Evolutionary conservation across 2,888 invertebrate species (phyloP).

Genomic region (Cylloceria caligata): DNA sequence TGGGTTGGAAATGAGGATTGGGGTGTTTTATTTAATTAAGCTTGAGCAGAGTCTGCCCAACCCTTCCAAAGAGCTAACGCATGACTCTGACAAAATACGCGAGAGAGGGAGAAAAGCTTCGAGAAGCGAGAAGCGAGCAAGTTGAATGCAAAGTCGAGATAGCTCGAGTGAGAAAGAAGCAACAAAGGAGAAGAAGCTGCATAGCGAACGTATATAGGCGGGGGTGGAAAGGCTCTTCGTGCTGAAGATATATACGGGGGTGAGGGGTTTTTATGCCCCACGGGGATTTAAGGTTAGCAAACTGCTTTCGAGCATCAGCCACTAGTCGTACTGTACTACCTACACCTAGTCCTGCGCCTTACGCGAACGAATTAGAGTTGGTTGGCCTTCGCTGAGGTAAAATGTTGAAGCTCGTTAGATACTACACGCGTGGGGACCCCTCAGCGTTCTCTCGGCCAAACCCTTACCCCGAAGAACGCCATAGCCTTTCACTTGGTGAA

Average conservation of each 20-base stretch:
- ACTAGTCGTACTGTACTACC: slow-evolving; percentile 18
- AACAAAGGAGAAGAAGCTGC: slow-evolving; percentile 27
- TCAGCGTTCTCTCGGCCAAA: slow-evolving; percentile 4
- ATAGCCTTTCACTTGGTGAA: slow-evolving; percentile 30
- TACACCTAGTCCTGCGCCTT: slow-evolving; percentile 69
- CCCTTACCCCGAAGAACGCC: slow-evolving; percentile 23
- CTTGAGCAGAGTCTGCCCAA: slow-evolving; percentile 74
- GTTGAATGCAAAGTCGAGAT: slow-evolving; percentile 29
- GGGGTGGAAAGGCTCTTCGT: slow-evolving; percentile 47
- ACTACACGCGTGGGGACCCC: slow-evolving; percentile 54
- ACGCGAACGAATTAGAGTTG: slow-evolving; percentile 73
- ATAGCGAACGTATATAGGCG: slow-evolving; percentile 29
- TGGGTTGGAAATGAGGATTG: slow-evolving; percentile 76
- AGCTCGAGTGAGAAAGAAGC: slow-evolving; percentile 37
- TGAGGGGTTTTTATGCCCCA: slow-evolving; percentile 78
- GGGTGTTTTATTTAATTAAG: slow-evolving; percentile 82
- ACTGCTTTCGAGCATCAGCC: slow-evolving; percentile 45
- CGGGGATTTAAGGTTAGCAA: slow-evolving; percentile 74
- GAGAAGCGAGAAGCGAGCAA: slow-evolving; percentile 24
- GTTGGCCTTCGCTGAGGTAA: slow-evolving; percentile 59
- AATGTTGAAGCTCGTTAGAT: slow-evolving; percentile 71
- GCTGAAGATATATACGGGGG: slow-evolving; percentile 62
- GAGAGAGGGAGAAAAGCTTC: slow-evolving; percentile 42
- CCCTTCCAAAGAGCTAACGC: slow-evolving; percentile 71
- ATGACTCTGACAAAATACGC: slow-evolving; percentile 45